Evolutionary conservation across 1,140 invertebrate genomes (phyloP).

Genomic region (Apolygus lucorum): DNA sequence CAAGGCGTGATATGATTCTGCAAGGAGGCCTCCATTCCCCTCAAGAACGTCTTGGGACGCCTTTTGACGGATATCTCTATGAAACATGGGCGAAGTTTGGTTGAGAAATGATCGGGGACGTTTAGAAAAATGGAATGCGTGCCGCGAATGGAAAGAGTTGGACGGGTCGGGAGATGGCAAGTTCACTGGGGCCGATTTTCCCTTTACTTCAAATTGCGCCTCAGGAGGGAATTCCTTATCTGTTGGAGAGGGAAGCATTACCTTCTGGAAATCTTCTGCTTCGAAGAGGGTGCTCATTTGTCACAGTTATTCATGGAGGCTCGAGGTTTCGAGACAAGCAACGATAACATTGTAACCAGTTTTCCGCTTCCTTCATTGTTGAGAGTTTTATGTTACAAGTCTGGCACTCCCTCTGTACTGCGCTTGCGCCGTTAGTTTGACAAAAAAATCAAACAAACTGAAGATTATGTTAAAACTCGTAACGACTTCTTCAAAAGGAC

Average conservation of each 20-base stretch:
- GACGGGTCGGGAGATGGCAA: neutral
- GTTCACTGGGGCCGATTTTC: neutral
- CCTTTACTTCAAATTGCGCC: neutral
- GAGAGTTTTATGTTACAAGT: too few species aligned
- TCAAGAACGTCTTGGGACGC: neutral
- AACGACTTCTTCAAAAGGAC: too few species aligned
- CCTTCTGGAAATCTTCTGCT: neutral
- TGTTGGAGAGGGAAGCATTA: neutral
- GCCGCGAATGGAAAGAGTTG: constrained; percentile 2
- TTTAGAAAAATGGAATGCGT: neutral
- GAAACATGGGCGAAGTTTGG: constrained; percentile 10
- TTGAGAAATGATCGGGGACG: neutral
- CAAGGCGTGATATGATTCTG: too few species aligned
- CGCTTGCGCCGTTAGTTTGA: too few species aligned
- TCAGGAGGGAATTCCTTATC: neutral
- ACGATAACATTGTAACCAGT: constrained; percentile 7
- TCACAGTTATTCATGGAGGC: constrained; percentile 14
- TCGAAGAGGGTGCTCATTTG: neutral
- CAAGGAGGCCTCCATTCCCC: too few species aligned
- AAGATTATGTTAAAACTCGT: too few species aligned
- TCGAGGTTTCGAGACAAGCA: neutral
- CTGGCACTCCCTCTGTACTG: neutral
- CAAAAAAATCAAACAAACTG: too few species aligned
- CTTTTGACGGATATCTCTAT: constrained; percentile 2
- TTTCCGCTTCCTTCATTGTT: neutral